Evolutionary conservation across 1,140 invertebrate species (phyloP).

Genomic region (Telenomus remus): DNA sequence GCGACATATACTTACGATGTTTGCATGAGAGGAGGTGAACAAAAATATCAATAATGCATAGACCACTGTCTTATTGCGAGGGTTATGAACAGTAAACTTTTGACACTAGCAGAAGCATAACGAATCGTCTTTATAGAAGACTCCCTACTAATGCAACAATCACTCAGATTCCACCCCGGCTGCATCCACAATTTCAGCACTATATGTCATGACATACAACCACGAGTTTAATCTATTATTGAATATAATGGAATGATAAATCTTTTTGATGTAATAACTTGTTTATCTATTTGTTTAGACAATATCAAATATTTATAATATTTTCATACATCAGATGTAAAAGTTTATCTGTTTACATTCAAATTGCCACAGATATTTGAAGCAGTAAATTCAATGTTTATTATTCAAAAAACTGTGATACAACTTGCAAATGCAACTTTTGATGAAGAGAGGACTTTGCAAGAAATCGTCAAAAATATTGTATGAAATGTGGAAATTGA

Average conservation of each 20-base stretch:
- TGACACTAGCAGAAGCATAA: constrained; percentile 72
- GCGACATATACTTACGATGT: too few relatives aligned
- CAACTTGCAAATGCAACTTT: too few relatives aligned
- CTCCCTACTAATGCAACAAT: constrained; percentile 62
- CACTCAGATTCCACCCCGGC: constrained; percentile 62
- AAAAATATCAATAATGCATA: constrained; percentile 1
- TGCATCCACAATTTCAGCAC: constrained; percentile 40
- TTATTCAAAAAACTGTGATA: too few relatives aligned
- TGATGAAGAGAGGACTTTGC: not conserved
- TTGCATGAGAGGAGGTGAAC: not conserved
- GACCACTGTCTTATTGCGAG: constrained; percentile 39
- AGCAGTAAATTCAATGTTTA: too few relatives aligned
- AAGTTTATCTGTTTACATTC: too few relatives aligned
- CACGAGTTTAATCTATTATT: constrained; percentile 16
- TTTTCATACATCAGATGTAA: too few relatives aligned
- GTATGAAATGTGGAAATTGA: constrained; percentile 19
- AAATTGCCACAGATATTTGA: too few relatives aligned
- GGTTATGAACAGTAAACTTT: constrained; percentile 68
- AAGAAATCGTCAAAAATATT: constrained; percentile 3
- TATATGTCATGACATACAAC: constrained; percentile 27
- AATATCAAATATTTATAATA: too few relatives aligned
- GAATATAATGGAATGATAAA: constrained; percentile 3
- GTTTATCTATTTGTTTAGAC: too few relatives aligned
- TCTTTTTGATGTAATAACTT: too few relatives aligned
- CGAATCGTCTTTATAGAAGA: constrained; percentile 70